phyloP scores from a whole-genome alignment of 2,888 invertebrate species.

The Strigamia maritima region DNA sequence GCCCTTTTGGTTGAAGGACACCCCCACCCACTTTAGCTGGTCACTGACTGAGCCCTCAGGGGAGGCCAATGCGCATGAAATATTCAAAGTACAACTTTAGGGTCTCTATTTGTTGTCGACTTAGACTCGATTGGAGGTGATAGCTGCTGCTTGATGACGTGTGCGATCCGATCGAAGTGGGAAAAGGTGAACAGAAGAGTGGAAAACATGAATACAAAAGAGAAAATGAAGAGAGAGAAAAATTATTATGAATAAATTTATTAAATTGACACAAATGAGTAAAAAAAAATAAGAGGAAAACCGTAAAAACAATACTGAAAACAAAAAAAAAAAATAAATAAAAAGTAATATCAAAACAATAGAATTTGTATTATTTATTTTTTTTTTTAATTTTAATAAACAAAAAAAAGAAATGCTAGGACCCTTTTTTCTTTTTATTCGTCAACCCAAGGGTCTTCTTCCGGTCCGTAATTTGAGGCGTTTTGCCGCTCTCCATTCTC shows the following conservation, averaged over 20 bases:
- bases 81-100: constrained; percentile 25
- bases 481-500: constrained; percentile 3
- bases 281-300: no score
- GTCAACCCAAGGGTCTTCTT: constrained; percentile 28
- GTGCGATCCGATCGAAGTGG: background rate
- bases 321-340: no score
- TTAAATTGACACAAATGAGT: no score
- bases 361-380: background rate
- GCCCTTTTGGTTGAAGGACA: constrained; percentile 20
- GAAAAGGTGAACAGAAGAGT: background rate
- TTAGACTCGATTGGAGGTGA: constrained; percentile 12
- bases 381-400: background rate
- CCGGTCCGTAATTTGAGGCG: constrained; percentile 22
- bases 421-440: background rate
- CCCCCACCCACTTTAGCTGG: constrained; percentile 29
- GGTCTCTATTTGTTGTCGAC: constrained; percentile 17
- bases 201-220: no score
- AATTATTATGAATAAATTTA: no score
- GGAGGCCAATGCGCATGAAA: constrained; percentile 25
- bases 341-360: no score
- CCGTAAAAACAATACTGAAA: no score
- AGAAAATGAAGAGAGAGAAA: no score
- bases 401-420: background rate
- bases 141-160: background rate
- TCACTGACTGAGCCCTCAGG: constrained; percentile 22